Percentiles rank a stretch among this genome's conserved stretches.
Evolutionary conservation across 1,140 invertebrate species (phyloP).

Genomic region (Solen grandis): DNA sequence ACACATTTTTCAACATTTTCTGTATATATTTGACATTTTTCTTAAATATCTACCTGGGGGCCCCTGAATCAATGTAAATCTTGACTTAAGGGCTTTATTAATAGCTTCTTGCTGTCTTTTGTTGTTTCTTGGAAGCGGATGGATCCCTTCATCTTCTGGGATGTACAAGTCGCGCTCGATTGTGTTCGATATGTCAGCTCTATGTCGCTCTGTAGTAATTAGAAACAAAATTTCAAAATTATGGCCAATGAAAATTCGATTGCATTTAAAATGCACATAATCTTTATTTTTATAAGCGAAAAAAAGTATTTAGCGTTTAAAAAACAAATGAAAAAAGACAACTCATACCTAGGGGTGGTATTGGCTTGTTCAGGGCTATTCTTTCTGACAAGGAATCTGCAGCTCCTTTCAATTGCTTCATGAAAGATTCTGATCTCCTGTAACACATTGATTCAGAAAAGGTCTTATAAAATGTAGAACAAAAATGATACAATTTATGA

Average conservation of each 20-base stretch:
- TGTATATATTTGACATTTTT: background rate
- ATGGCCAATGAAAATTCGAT: too few relatives aligned
- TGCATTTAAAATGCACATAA: too few relatives aligned
- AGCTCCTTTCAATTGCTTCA: background rate
- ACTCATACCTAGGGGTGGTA: slow-evolving; percentile 37
- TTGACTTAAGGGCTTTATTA: slow-evolving; percentile 59
- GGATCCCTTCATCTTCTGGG: background rate
- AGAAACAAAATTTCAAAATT: too few relatives aligned
- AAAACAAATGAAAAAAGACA: too few relatives aligned
- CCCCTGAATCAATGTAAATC: slow-evolving; percentile 72
- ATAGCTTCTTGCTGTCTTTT: slow-evolving; percentile 62
- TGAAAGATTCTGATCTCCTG: slow-evolving; percentile 39
- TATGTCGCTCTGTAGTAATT: too few relatives aligned
- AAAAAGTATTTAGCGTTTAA: too few relatives aligned
- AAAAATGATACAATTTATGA: too few relatives aligned
- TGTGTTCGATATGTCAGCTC: too few relatives aligned
- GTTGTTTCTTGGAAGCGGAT: slow-evolving; percentile 60
- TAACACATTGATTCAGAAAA: too few relatives aligned
- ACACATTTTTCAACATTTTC: background rate
- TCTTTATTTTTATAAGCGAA: too few relatives aligned
- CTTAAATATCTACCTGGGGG: slow-evolving; percentile 67
- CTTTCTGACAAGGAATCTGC: slow-evolving; percentile 5
- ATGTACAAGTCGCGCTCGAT: slow-evolving; percentile 18
- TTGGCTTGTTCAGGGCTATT: slow-evolving; percentile 43
- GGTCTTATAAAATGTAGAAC: too few relatives aligned